These are phyloP conservation scores for Pseudomyrmex flavicornis DNA, from an alignment of 1,140 invertebrate species.

Conservation along the genomic window DNA sequence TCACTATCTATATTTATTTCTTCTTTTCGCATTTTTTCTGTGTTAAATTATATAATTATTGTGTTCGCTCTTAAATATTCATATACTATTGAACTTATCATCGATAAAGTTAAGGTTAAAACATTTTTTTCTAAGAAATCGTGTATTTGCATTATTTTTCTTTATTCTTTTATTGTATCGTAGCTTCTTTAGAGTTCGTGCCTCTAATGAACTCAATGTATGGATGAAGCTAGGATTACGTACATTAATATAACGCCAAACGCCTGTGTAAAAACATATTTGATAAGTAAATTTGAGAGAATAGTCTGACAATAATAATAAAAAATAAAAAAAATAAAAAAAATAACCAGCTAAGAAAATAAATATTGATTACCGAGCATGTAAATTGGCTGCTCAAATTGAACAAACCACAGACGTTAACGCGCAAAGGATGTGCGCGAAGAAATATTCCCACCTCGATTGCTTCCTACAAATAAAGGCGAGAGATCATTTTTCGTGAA, in stretches of 20 bases:
- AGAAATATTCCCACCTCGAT: conserved; percentile 30
- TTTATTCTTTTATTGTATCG: no score
- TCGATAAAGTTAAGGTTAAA: no score
- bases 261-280: conserved; percentile 5
- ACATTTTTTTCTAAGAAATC: no score
- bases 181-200: no score
- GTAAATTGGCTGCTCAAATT: conserved; percentile 7
- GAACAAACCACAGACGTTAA: conserved; percentile 22
- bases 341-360: not conserved
- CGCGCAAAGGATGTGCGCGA: not conserved
- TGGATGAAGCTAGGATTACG: conserved; percentile 11
- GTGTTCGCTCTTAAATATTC: no score
- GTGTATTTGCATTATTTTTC: no score
- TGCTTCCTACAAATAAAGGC: conserved; percentile 6
- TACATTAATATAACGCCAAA: conserved; percentile 34
- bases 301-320: no score
- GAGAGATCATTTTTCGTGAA: not conserved
- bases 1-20: no score
- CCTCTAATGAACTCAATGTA: not conserved
- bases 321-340: no score
- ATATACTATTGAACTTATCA: no score
- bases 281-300: not conserved
- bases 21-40: no score
- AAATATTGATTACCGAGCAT: conserved; percentile 2
- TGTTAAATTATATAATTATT: no score